These are phyloP conservation scores for Zalophus californianus DNA, from an alignment of 2,797 vertebrate species.

Conservation along the genomic window DNA sequence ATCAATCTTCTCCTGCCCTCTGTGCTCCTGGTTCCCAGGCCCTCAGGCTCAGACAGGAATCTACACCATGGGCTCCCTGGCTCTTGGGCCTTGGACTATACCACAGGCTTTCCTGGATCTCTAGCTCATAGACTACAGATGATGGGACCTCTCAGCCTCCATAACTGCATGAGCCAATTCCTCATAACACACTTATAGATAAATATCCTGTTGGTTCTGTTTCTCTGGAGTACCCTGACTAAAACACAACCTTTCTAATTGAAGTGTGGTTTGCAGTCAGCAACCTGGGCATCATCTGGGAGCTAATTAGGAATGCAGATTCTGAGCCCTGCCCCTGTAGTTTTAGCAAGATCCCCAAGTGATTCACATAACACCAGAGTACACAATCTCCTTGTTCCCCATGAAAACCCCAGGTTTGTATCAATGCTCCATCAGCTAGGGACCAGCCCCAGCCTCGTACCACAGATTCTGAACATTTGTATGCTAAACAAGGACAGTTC, in stretches of 20 bases:
- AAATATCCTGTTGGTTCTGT: neutral
- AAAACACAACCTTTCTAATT: neutral
- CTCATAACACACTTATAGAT: neutral
- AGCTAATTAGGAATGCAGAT: neutral
- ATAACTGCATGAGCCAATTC: neutral
- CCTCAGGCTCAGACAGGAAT: neutral
- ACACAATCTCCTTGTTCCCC: neutral
- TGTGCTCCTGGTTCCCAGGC: neutral
- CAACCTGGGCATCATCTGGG: neutral
- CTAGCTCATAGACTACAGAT: neutral
- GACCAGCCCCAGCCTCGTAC: neutral
- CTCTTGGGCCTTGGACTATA: neutral
- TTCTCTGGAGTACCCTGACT: neutral
- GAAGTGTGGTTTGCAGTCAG: neutral
- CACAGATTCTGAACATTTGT: neutral
- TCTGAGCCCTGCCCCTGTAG: neutral
- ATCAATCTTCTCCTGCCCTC: neutral
- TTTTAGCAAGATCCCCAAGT: neutral
- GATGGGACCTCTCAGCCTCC: neutral
- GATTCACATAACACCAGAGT: neutral
- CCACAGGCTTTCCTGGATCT: neutral
- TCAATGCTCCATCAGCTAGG: neutral
- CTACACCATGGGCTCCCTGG: neutral
- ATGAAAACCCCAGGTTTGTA: conserved; percentile 2
- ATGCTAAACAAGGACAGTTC: neutral